Evolutionary conservation across 1,140 invertebrate species (phyloP), one percentile per base, ranked within the genome.

Genomic region (Helicoverpa armigera): DNA sequence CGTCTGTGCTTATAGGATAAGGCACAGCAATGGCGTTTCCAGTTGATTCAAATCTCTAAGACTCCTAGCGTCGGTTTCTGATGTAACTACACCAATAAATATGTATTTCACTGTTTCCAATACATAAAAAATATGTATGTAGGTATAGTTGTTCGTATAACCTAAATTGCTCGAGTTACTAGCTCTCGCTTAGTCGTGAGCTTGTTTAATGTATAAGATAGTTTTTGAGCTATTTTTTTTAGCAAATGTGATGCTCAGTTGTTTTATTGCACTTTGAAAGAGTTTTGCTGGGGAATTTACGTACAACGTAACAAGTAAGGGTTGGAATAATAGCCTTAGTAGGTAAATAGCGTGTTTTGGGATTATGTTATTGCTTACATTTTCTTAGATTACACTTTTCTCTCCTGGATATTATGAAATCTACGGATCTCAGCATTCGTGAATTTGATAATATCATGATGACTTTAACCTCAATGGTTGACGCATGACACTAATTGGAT

Each of bases 21-120:
- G 35, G 35, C 35, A 2, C 35, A 7, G 35, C 31, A 35, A 35
- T 35, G 31, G 4, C 35, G 1, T 35, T 0, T 35, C 35, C 35
- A 5, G 35, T 35, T 35, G 35, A 7, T 3, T 35, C 35, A 35
- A 5, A 2, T 2, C 35, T 35, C 35, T 35, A 35, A 35, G 35
- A 2, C 3, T 35, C 35, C 35, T 35, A 54, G 67, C 48, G n/a
- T 53, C 50, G n/a, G 65, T 69, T 31, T 67, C 35, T 67, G 50
- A 70, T 70, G 50, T 70, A 70, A 70, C 67, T 70, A 7, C 50
- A 23, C 18, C 67, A 48, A 70, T 70, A 70, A 70, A 70, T 70
- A 53, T 54, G 50, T 54, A 69, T 51, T 69, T 51, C n/a, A 14
- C 35, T 65, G 31, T 14, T 65, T 69, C 16, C 48, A 16, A 69